A percentile compares a stretch with the other conserved stretches of the same genome.
phyloP scores from a whole-genome alignment of 2,888 invertebrate genomes.

The Xiphydria camelus region DNA sequence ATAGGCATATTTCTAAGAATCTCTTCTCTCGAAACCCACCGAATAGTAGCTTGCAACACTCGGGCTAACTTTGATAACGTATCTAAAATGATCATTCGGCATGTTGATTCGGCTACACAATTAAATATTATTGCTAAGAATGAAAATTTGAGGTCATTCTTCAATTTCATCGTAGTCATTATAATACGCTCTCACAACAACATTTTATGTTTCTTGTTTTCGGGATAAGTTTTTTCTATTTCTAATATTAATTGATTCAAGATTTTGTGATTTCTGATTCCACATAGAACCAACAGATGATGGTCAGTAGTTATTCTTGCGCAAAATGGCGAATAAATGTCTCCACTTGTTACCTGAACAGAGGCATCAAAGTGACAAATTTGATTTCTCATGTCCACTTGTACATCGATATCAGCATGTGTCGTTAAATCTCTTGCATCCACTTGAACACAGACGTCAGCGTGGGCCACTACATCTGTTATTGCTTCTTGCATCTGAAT shows the following conservation, averaged over 20 bases:
- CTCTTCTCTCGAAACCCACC: background rate
- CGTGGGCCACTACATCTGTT: no score
- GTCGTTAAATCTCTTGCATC: no score
- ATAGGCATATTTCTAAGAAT: background rate
- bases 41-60: background rate
- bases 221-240: background rate
- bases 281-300: conserved; percentile 3
- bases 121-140: background rate
- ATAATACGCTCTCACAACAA: background rate
- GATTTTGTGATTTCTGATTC: background rate
- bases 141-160: conserved; percentile 1
- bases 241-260: background rate
- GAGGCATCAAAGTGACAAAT: no score
- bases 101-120: conserved; percentile 1
- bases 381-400: no score
- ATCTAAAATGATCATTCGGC: background rate
- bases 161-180: conserved; percentile 1
- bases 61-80: background rate
- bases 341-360: background rate
- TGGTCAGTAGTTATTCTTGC: conserved; percentile 1
- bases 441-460: no score
- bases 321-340: conserved; percentile 1
- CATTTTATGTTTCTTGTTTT: background rate
- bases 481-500: no score
- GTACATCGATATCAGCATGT: no score